Conservation (phyloP, 2,888 invertebrate species). For the Lagria hirta region DNA sequence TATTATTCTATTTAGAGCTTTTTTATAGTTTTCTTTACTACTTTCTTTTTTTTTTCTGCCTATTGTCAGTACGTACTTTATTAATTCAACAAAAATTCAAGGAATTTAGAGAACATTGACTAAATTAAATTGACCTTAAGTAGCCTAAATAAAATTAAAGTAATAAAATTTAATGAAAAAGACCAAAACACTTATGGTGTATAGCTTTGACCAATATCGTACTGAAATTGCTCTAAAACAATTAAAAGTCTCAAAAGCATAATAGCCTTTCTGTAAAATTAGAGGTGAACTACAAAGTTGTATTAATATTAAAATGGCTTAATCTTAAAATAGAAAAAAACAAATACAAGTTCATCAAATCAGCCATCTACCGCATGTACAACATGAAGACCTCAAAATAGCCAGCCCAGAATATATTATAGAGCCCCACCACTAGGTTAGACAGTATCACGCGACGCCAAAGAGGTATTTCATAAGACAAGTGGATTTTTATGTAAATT, state of each 20-base stretch:
- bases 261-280: conserved; percentile 11
- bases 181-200: too few relatives aligned
- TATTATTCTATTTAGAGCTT: too few relatives aligned
- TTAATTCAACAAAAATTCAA: too few relatives aligned
- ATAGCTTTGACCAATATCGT: too few relatives aligned
- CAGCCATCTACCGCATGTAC: conserved; percentile 20
- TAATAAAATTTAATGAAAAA: too few relatives aligned
- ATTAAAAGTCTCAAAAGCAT: not conserved
- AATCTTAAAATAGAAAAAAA: conserved; percentile 16
- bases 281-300: conserved; percentile 7
- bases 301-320: conserved; percentile 16
- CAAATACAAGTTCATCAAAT: conserved; percentile 22
- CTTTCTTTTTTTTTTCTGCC: too few relatives aligned
- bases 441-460: conserved; percentile 23
- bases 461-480: conserved; percentile 18
- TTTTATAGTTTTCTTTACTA: too few relatives aligned
- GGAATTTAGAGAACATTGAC: too few relatives aligned
- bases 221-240: too few relatives aligned
- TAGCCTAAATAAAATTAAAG: too few relatives aligned
- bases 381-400: conserved; percentile 27
- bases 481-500: conserved; percentile 18
- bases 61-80: too few relatives aligned
- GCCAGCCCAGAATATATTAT: conserved; percentile 20
- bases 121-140: too few relatives aligned
- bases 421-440: conserved; percentile 17